These are phyloP conservation scores for Eptesicus fuscus DNA, from an alignment of 2,113 vertebrate genomes.

Conservation along the genomic window DNA sequence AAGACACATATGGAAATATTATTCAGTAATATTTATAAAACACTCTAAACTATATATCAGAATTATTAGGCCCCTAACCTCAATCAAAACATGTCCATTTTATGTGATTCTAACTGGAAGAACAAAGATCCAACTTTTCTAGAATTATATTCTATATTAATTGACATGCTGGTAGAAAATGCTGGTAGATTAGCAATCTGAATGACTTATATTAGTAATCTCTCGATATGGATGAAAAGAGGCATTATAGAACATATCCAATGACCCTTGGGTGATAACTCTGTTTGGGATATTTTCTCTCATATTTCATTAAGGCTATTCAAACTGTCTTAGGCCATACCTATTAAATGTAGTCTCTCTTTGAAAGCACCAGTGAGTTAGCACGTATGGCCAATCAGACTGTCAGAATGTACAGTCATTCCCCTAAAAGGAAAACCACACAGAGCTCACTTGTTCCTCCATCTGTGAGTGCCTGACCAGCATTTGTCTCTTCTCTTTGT, in stretches of 20 bases:
- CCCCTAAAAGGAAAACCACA: conserved; percentile 76
- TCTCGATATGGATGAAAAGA: neutral
- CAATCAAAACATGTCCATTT: neutral
- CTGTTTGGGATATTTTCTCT: neutral
- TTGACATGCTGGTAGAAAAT: neutral
- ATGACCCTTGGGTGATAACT: neutral
- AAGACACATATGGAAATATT: neutral
- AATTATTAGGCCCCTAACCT: neutral
- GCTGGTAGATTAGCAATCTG: neutral
- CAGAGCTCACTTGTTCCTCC: conserved; percentile 55
- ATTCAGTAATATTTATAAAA: neutral
- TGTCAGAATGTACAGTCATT: conserved; percentile 61
- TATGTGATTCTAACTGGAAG: neutral
- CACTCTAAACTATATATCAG: neutral
- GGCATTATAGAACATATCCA: neutral
- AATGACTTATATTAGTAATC: neutral
- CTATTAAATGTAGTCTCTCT: neutral
- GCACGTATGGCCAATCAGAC: conserved; percentile 58
- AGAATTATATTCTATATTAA: neutral
- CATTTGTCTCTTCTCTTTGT: neutral
- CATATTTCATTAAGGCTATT: conserved; percentile 34
- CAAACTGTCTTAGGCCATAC: neutral
- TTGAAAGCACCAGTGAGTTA: conserved; percentile 40
- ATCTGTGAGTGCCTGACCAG: conserved; percentile 1
- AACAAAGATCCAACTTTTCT: neutral